Percentiles rank a stretch among this genome's conserved stretches.
phyloP scores from a whole-genome alignment of 2,113 vertebrate genomes.

The Polypterus senegalus region DNA sequence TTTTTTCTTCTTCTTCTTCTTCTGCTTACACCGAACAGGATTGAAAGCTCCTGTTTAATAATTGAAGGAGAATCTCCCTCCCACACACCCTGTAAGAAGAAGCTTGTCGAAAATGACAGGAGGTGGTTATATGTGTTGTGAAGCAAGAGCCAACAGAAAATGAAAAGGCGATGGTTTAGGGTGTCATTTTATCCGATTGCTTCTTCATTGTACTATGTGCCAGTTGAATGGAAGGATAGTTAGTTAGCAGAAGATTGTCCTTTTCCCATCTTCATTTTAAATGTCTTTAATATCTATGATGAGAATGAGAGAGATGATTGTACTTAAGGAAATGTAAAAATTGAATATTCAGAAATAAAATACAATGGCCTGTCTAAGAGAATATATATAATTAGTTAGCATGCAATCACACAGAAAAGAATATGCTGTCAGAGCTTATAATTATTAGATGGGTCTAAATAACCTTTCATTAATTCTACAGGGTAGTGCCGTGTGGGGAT shows the following conservation, averaged over 20 bases:
- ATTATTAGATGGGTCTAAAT: background rate
- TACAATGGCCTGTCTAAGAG: no score
- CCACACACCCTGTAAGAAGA: background rate
- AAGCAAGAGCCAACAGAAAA: background rate
- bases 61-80: background rate
- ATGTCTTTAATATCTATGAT: no score
- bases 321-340: no score
- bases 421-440: background rate
- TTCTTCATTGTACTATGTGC: no score
- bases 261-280: no score
- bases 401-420: no score
- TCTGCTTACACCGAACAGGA: background rate
- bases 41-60: slow-evolving; percentile 4
- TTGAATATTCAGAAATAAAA: no score
- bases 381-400: no score
- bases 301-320: no score
- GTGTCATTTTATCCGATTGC: background rate
- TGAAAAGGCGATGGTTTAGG: background rate
- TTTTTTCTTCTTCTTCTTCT: background rate
- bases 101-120: background rate
- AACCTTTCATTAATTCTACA: background rate
- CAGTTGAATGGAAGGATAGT: no score
- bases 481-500: background rate
- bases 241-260: no score
- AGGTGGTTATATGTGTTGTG: background rate